Base-by-base conservation (phyloP, 2,888 invertebrate species). In the Teinopalpus imperialis region DNA sequence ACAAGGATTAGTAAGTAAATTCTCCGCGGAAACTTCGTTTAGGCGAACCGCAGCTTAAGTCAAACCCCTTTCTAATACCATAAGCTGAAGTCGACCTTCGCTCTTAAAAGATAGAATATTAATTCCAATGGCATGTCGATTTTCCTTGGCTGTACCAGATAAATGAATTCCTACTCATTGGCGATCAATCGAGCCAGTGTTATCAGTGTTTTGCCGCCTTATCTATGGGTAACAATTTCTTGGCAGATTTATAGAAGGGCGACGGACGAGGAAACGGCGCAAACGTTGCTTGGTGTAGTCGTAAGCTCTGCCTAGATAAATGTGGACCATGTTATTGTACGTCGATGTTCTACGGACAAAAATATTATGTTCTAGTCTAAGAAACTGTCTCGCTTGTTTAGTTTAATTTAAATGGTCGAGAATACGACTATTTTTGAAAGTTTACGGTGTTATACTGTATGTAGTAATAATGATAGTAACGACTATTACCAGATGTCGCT, bases 111-210 rank as follows among this genome's bases (percentile, higher is more conserved):
- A 43, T 57, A 70, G 44, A 48, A 66, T 56, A 36, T 10, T 43
- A 52, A 58, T 61, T 60, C 2, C 30, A 18, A 23, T 55, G 52
- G 10, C 5, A 21, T 1, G 13, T 0, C 10, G 0, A 5, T 7
- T 20, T 29, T 10, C 18, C 63, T 66, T 23, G 44, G 46, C 51
- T 53, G 68, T 68, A 68, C 69, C 44, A 66, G 69, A 82, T 83
- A 85, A 85, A 86, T 86, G 82, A 85, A 85, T 85, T 81, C 75
- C 78, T 74, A 75, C 74, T 85, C 81, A 82, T 85, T 83, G 82
- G 65, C 81, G 83, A 86, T 86, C 85, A 86, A 83, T 86, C 81
- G 81, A 56, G 66, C 63, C 60, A 63, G 59, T 64, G 78, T 80
- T 82, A 85, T 83, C 85, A 70, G 74, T 82, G 80, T 81, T 78